Percentiles rank a stretch among this genome's conserved stretches.
These are phyloP conservation scores for Drosophila falleni DNA, from an alignment of 2,888 invertebrate genomes.

Conservation along the genomic window DNA sequence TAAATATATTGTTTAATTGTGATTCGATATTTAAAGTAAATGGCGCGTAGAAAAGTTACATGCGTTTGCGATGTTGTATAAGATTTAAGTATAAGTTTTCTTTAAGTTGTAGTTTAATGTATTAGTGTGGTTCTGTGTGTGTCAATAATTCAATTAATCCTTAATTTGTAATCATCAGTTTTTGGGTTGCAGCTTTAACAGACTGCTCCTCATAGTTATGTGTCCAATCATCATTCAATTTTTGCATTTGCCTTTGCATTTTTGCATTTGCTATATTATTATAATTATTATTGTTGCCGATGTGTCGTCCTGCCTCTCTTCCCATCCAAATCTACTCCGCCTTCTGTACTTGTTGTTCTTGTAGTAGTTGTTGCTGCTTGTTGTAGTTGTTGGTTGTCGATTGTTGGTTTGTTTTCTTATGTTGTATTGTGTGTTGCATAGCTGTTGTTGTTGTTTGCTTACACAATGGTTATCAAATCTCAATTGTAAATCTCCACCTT, in stretches of 20 bases:
- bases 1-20: slow-evolving; percentile 36
- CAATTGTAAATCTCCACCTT: slow-evolving; percentile 85
- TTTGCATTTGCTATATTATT: slow-evolving; percentile 23
- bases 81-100: slow-evolving; percentile 27
- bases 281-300: slow-evolving; percentile 28
- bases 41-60: slow-evolving; percentile 78
- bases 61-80: slow-evolving; percentile 69
- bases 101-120: slow-evolving; percentile 22
- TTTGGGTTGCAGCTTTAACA: slow-evolving; percentile 9
- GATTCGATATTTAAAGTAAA: slow-evolving; percentile 45
- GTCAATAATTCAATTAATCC: slow-evolving; percentile 41
- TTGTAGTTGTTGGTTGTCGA: slow-evolving; percentile 18
- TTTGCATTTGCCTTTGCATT: slow-evolving; percentile 8
- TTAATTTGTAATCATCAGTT: slow-evolving; percentile 30
- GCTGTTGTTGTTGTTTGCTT: slow-evolving; percentile 62
- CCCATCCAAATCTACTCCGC: slow-evolving; percentile 22
- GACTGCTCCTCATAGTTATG: slow-evolving; percentile 17
- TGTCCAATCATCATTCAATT: slow-evolving; percentile 32
- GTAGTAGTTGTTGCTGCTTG: slow-evolving; percentile 29
- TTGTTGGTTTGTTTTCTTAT: slow-evolving; percentile 27
- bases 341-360: slow-evolving; percentile 15
- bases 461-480: slow-evolving; percentile 85
- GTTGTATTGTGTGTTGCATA: slow-evolving; percentile 49
- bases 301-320: slow-evolving; percentile 18
- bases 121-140: slow-evolving; percentile 41